phyloP scores from a whole-genome alignment of 2,797 vertebrate genomes.

The Heliangelus exortis region DNA sequence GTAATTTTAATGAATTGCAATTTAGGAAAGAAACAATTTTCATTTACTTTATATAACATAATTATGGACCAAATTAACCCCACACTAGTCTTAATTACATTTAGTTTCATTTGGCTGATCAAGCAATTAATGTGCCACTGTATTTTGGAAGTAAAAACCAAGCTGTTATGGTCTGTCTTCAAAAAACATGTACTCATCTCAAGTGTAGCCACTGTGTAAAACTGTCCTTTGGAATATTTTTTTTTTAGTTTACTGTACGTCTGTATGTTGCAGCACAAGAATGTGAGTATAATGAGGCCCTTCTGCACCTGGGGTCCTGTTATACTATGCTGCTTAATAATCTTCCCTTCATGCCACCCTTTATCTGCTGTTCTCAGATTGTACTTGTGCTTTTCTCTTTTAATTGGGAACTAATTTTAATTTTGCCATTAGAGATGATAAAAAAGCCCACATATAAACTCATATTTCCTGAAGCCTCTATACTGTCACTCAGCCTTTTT shows the following conservation, averaged over 20 bases:
- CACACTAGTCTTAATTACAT: slow-evolving; percentile 97
- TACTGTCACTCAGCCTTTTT: slow-evolving; percentile 62
- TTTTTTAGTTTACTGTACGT: slow-evolving; percentile 58
- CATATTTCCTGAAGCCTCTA: slow-evolving; percentile 69
- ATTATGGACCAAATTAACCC: slow-evolving; percentile 99
- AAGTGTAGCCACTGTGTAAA: slow-evolving; percentile 66
- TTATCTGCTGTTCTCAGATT: slow-evolving; percentile 73
- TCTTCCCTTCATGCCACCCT: slow-evolving; percentile 68
- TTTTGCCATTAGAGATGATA: slow-evolving; percentile 75
- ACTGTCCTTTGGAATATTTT: slow-evolving; percentile 65
- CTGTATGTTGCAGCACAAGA: slow-evolving; percentile 60
- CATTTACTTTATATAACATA: slow-evolving; percentile 97
- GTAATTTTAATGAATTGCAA: slow-evolving; percentile 98
- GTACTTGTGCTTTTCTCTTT: slow-evolving; percentile 74
- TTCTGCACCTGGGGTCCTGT: slow-evolving; percentile 72
- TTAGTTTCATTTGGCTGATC: slow-evolving; percentile 96
- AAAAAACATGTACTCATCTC: slow-evolving; percentile 78
- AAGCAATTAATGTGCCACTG: slow-evolving; percentile 87
- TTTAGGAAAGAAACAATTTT: slow-evolving; percentile 95
- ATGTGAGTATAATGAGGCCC: slow-evolving; percentile 73
- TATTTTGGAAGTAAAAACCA: slow-evolving; percentile 86
- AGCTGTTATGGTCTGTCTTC: slow-evolving; percentile 79
- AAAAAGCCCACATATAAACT: slow-evolving; percentile 64
- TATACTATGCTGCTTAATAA: slow-evolving; percentile 73
- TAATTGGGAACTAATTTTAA: slow-evolving; percentile 81